Base-by-base conservation (phyloP, 1,140 invertebrate species). In the Nomia melanderi region DNA sequence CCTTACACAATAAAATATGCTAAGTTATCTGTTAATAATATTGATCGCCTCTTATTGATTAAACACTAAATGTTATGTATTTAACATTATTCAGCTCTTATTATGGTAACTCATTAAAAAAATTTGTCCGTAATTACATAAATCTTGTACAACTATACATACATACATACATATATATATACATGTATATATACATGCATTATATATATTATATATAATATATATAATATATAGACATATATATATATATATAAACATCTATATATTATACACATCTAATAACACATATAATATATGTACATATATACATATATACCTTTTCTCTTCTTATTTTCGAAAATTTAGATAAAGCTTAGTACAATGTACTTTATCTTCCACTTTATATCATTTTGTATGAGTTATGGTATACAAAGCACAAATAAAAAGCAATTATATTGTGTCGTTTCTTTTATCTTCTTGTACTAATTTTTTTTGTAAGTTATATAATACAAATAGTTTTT, bases 401-500 rank as follows among this genome's bases (percentile, higher is more conserved):
- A 73, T 36, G 36, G 56, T 36, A 36, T 73, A 50, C 17, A 78
- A 33, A 70, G 31, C 53, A 72, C 36, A 70, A 14, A 41, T 62
- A 71, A 62, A 36, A 44, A 64, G 69, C 39, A 65, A 47, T 20
- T 66, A 39, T 57, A 39, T 65, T 50, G 53, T 53, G 53, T 67
- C 50, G 14, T 14, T 59, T 59, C 14, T 36, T 60, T 67, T 29
- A 59, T 33, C 47, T 36, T 60, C 14, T 75, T 74, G 53, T 64
- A 54, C 71, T 79, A 50, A 77, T 63, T 57, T 36, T 72, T n/a
- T 79, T 47, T 33, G n/a, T 77, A 79, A 75, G 57, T 83, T 41
- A 75, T 80, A 84, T 53, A 80, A 73, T 62, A 84, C 72, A 76
- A 84, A 83, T 84, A 83, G 81, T 72, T 81, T 75, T 64, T 79